Evolutionary conservation across 2,797 vertebrate genomes (phyloP).

Genomic region (Rachycentron canadum): DNA sequence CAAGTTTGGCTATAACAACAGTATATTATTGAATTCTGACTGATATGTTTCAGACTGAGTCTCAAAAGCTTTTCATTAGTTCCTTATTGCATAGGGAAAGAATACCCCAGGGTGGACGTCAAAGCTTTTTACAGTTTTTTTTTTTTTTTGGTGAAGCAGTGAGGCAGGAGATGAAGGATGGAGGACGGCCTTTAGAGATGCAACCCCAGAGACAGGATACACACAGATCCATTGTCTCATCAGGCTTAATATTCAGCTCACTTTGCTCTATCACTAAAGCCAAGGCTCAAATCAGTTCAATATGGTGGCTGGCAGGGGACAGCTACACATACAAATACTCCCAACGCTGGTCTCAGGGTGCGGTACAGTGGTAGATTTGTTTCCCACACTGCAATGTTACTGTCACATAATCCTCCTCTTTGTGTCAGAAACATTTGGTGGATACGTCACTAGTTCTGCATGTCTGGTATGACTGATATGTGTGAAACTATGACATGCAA

Average conservation of each 20-base stretch:
- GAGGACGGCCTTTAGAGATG: conserved; percentile 69
- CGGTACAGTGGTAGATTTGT: conserved; percentile 33
- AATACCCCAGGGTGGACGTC: conserved; percentile 41
- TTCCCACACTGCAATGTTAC: conserved; percentile 41
- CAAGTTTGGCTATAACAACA: conserved; percentile 58
- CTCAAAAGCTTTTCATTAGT: conserved; percentile 62
- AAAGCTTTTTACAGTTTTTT: conserved; percentile 53
- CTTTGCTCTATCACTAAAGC: conserved; percentile 64
- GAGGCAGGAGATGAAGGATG: conserved; percentile 59
- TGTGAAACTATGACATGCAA: conserved; percentile 11
- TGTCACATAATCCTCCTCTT: conserved; percentile 40
- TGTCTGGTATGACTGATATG: conserved; percentile 12
- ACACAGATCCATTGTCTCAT: conserved; percentile 80
- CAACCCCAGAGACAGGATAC: conserved; percentile 71
- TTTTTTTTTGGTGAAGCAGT: conserved; percentile 34
- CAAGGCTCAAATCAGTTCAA: conserved; percentile 79
- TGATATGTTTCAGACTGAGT: conserved; percentile 43
- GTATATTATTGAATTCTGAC: conserved; percentile 59
- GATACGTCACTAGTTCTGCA: conserved; percentile 25
- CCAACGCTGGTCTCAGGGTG: conserved; percentile 37
- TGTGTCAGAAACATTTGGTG: conserved; percentile 35
- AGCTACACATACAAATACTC: conserved; percentile 61
- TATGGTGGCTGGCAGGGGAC: conserved; percentile 73
- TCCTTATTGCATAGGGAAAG: conserved; percentile 29
- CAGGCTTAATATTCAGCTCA: conserved; percentile 77